Base-by-base conservation (phyloP, 1,140 invertebrate species). In the Trachymyrmex septentrionalis region DNA sequence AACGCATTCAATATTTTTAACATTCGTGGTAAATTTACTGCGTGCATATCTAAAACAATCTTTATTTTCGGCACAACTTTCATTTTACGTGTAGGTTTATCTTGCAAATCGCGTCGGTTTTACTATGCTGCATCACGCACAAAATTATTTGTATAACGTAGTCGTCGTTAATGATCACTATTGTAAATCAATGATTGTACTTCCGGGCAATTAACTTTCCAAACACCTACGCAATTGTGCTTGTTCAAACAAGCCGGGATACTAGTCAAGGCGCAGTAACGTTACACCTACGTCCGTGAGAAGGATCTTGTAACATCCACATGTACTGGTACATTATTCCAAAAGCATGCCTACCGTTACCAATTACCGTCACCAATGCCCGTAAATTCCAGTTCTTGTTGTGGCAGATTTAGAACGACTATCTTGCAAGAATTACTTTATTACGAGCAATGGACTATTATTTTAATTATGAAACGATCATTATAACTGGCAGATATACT, bases 331-430 rank as follows among this genome's bases (percentile, higher is more conserved):
- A 89, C 55, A 63, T 57, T 91, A 90, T 90, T 89, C 67, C 63
- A 88, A 87, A 87, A 92, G 88, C 77, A 72, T 55, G 66, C 38
- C 86, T 73, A 76, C 85, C 73, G 77, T 92, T 92, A 21, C 61
- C 30, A 16, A 27, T 19, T 53, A 85, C n/a, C n/a, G n/a, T n/a
- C n/a, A n/a, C n/a, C 67, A 16, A 12, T 44, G 24, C 75, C 57
- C 66, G 67, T 73, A 55, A 75, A 84, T 55, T 24, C 66, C 50
- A 63, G 66, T 57, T 90, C 90, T 90, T 88, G 90, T 91, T 89
- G 71, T 67, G 50, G 82, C 44, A 89, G 86, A 91, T 92, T 82
- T 86, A 92, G 77, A 82, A 21, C 61, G 75, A 44, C 38, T 59
- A 86, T 85, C 85, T 69, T 63, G 61, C 66, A 75, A 21, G 44